A percentile compares a stretch with the other conserved stretches of the same genome.
These are phyloP conservation scores for Magallana gigas DNA, from an alignment of 1,140 invertebrate species.

Conservation along the genomic window DNA sequence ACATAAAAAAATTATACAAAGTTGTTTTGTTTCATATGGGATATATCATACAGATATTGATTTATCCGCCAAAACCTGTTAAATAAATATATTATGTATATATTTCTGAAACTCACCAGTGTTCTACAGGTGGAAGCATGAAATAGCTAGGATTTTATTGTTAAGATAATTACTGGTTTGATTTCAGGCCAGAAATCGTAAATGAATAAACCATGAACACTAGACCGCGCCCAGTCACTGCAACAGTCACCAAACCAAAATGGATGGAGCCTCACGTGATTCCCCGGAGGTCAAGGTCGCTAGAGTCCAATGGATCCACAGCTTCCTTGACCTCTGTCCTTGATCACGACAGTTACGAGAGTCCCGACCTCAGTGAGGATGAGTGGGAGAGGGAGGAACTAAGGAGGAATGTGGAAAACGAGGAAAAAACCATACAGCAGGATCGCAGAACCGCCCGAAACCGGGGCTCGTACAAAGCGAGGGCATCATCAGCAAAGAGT, in stretches of 20 bases:
- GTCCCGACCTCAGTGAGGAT: conserved; percentile 55
- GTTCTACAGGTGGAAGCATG: too few relatives aligned
- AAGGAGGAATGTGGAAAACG: conserved; percentile 33
- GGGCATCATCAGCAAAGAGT: background rate
- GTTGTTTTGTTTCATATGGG: too few relatives aligned
- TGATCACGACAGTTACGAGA: conserved; percentile 74
- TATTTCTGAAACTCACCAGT: too few relatives aligned
- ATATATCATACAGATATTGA: too few relatives aligned
- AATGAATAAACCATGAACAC: conserved; percentile 56
- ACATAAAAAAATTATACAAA: too few relatives aligned
- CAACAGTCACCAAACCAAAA: conserved; percentile 70
- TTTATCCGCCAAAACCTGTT: too few relatives aligned
- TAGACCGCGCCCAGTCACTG: conserved; percentile 72
- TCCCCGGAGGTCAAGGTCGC: conserved; percentile 60
- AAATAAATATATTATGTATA: too few relatives aligned
- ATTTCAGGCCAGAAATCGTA: background rate
- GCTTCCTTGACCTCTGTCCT: conserved; percentile 72
- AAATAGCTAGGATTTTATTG: too few relatives aligned
- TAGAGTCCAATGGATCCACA: conserved; percentile 72
- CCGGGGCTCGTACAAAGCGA: background rate
- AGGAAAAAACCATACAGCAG: conserved; percentile 41
- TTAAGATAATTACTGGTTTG: too few relatives aligned
- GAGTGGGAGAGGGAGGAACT: conserved; percentile 39
- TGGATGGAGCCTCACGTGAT: conserved; percentile 70
- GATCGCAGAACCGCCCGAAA: conserved; percentile 15